These are phyloP conservation scores for Eueides isabella DNA, from an alignment of 1,140 invertebrate species.

Conservation along the genomic window DNA sequence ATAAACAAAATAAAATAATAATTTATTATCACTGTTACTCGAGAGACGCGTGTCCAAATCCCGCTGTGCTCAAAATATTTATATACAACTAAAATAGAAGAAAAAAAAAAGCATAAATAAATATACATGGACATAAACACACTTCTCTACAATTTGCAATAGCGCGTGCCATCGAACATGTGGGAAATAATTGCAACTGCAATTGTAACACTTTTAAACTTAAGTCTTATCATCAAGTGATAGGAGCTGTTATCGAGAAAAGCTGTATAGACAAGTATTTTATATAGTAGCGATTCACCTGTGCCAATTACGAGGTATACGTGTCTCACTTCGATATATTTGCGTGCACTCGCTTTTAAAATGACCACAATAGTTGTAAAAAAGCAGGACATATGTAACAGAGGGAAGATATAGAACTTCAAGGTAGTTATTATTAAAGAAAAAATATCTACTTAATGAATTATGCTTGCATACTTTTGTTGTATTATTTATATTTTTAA, in stretches of 20 bases:
- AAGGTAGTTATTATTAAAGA: neutral
- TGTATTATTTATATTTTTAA: neutral
- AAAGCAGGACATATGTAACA: constrained; percentile 15
- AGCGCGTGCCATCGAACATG: constrained; percentile 60
- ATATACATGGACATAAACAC: neutral
- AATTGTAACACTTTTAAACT: constrained; percentile 34
- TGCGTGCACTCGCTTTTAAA: constrained; percentile 16
- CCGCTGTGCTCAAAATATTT: constrained; percentile 1
- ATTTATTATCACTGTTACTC: neutral
- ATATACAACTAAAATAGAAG: neutral
- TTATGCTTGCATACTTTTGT: neutral
- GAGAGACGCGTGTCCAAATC: neutral
- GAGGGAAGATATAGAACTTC: neutral
- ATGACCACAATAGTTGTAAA: constrained; percentile 5
- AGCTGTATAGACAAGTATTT: constrained; percentile 23
- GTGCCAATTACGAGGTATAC: constrained; percentile 60
- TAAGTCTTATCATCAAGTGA: constrained; percentile 29
- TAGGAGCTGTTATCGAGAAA: constrained; percentile 32
- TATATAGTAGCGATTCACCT: constrained; percentile 50
- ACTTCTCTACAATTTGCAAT: constrained; percentile 39
- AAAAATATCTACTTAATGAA: neutral
- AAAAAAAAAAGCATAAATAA: constrained; percentile 3
- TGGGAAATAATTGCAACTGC: constrained; percentile 57
- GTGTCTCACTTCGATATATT: constrained; percentile 42
- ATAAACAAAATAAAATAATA: neutral